phyloP scores from a whole-genome alignment of 2,113 vertebrate species.

The Neoarius graeffei region DNA sequence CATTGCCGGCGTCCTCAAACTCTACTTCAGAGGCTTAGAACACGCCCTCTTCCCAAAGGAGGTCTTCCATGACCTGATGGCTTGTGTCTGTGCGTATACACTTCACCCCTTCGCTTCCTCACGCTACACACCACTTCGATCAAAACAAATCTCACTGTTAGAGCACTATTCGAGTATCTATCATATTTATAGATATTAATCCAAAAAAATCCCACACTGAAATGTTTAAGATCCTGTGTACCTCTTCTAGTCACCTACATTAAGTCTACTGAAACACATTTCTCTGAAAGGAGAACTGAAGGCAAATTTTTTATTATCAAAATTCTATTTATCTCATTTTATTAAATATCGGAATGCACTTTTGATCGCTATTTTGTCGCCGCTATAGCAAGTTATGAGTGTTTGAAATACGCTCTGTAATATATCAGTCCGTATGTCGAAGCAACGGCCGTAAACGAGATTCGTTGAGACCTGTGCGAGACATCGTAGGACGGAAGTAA shows the following conservation, averaged over 20 bases:
- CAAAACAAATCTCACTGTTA: background rate
- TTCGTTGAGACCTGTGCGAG: too few species aligned
- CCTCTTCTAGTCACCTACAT: background rate
- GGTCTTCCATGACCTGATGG: conserved; percentile 95
- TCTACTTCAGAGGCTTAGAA: conserved; percentile 93
- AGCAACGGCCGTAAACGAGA: too few species aligned
- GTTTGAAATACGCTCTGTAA: too few species aligned
- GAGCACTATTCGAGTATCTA: background rate
- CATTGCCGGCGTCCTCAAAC: conserved; percentile 95
- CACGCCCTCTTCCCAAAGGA: conserved; percentile 97
- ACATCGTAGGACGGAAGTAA: too few species aligned
- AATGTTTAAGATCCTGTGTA: background rate
- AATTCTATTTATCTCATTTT: too few species aligned
- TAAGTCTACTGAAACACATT: background rate
- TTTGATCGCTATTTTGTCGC: too few species aligned
- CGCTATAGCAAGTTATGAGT: too few species aligned
- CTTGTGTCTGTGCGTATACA: conserved; percentile 90
- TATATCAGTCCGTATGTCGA: too few species aligned
- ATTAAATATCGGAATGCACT: too few species aligned
- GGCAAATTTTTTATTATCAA: too few species aligned
- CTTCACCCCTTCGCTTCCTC: background rate
- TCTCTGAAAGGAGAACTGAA: background rate
- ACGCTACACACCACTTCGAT: background rate
- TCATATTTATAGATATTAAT: background rate
- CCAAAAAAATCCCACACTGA: background rate